Conservation (phyloP, 2,888 invertebrate genomes). For the Melangyna quadrimaculata region DNA sequence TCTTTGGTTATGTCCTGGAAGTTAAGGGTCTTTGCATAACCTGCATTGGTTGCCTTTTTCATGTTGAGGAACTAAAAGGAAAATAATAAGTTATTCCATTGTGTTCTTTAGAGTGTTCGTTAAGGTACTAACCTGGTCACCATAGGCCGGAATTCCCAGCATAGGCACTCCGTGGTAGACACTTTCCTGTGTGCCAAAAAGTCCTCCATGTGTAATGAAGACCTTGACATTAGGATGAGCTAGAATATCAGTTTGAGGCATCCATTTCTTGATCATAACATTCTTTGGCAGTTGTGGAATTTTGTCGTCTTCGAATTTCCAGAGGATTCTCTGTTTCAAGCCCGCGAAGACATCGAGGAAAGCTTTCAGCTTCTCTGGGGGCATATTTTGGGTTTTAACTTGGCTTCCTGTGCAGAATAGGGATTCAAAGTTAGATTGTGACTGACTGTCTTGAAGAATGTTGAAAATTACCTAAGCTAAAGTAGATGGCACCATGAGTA, state of each 20-base stretch:
- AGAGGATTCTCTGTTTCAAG: slow-evolving; percentile 80
- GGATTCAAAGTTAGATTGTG: not conserved
- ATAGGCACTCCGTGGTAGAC: slow-evolving; percentile 81
- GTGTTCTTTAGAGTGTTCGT: not conserved
- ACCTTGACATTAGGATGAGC: slow-evolving; percentile 81
- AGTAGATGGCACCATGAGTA: slow-evolving; percentile 81
- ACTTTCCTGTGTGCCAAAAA: slow-evolving; percentile 81
- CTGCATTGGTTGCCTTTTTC: slow-evolving; percentile 77
- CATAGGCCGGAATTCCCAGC: slow-evolving; percentile 81
- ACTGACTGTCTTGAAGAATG: not conserved
- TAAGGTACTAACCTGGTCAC: slow-evolving; percentile 78
- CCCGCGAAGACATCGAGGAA: slow-evolving; percentile 80
- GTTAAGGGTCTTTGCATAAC: slow-evolving; percentile 78
- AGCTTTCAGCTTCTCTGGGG: slow-evolving; percentile 77
- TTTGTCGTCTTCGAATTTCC: slow-evolving; percentile 82
- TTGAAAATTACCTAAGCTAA: slow-evolving; percentile 79
- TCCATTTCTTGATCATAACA: slow-evolving; percentile 82
- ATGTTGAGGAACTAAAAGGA: slow-evolving; percentile 78
- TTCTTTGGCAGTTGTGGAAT: slow-evolving; percentile 79
- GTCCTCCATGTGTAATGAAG: slow-evolving; percentile 81
- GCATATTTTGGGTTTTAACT: slow-evolving; percentile 80
- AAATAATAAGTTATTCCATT: not conserved
- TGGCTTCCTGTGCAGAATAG: slow-evolving; percentile 79
- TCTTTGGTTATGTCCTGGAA: slow-evolving; percentile 78
- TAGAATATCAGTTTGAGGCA: slow-evolving; percentile 82